Percentiles rank a stretch among this genome's conserved stretches.
phyloP scores from a whole-genome alignment of 2,888 invertebrate genomes.

The Odontocolon sp. region DNA sequence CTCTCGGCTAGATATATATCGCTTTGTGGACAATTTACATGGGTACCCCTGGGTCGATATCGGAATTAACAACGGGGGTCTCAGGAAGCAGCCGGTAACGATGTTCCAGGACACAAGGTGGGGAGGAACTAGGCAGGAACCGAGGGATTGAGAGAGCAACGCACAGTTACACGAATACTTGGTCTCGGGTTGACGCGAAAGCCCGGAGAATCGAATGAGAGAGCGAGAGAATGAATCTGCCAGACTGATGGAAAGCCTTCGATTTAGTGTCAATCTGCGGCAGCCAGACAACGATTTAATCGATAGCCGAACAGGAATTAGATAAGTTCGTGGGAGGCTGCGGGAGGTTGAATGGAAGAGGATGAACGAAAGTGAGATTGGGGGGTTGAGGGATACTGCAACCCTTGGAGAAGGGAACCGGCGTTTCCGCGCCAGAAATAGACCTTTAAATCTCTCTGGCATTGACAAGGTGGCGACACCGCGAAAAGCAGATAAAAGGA shows the following conservation, averaged over 20 bases:
- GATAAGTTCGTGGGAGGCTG: slow-evolving; percentile 29
- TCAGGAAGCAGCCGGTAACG: slow-evolving; percentile 32
- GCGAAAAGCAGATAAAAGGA: slow-evolving; percentile 66
- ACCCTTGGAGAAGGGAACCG: slow-evolving; percentile 25
- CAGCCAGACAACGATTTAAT: slow-evolving; percentile 45
- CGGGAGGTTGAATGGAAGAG: background rate
- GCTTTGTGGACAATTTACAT: slow-evolving; percentile 40
- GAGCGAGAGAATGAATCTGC: background rate
- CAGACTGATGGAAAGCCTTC: slow-evolving; percentile 29
- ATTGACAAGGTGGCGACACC: slow-evolving; percentile 65
- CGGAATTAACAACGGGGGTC: slow-evolving; percentile 33
- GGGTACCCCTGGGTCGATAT: slow-evolving; percentile 30
- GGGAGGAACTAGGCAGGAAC: background rate
- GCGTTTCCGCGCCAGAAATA: slow-evolving; percentile 37
- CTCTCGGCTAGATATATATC: slow-evolving; percentile 10
- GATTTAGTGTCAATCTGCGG: slow-evolving; percentile 51
- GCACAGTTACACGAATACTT: background rate
- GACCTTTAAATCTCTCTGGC: slow-evolving; percentile 65
- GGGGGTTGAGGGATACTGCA: background rate
- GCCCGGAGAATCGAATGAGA: background rate
- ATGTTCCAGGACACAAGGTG: slow-evolving; percentile 14
- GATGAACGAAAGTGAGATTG: background rate
- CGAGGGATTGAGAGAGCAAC: background rate
- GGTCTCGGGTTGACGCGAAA: slow-evolving; percentile 15
- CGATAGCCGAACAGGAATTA: slow-evolving; percentile 50